Evolutionary conservation across 2,888 invertebrate species (phyloP).

Genomic region (Tenthredo amoena): DNA sequence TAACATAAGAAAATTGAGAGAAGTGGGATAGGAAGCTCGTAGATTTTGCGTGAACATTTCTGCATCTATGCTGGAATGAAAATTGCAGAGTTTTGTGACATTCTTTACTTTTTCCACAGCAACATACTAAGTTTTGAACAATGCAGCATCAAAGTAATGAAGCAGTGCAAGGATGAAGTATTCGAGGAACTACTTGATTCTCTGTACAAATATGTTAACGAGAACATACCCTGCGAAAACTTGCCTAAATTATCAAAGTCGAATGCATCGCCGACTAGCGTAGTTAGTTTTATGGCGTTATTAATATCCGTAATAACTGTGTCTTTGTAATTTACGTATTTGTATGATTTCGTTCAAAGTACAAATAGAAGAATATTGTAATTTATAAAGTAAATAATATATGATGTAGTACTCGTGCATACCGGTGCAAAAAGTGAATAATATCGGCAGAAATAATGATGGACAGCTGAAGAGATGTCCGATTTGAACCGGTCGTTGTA

Average conservation of each 20-base stretch:
- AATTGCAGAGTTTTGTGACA: background rate
- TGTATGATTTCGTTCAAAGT: background rate
- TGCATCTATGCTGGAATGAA: too few species aligned
- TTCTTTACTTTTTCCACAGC: background rate
- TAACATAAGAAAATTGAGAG: too few species aligned
- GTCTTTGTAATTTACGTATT: background rate
- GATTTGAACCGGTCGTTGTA: too few species aligned
- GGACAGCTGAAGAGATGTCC: too few species aligned
- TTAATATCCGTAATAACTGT: background rate
- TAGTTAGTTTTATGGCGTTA: background rate
- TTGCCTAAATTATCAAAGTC: background rate
- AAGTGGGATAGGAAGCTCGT: too few species aligned
- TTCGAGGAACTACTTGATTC: background rate
- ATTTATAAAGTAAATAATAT: background rate
- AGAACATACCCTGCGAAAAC: background rate
- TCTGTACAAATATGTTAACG: background rate
- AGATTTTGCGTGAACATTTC: too few species aligned
- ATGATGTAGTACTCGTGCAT: background rate
- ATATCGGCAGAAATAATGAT: too few species aligned
- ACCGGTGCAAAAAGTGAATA: background rate
- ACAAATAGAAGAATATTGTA: background rate
- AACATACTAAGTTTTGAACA: background rate
- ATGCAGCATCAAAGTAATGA: background rate
- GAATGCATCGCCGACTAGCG: background rate
- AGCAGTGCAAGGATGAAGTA: background rate